Base-by-base conservation (phyloP, 1,140 invertebrate species). In the Epicauta chinensis region DNA sequence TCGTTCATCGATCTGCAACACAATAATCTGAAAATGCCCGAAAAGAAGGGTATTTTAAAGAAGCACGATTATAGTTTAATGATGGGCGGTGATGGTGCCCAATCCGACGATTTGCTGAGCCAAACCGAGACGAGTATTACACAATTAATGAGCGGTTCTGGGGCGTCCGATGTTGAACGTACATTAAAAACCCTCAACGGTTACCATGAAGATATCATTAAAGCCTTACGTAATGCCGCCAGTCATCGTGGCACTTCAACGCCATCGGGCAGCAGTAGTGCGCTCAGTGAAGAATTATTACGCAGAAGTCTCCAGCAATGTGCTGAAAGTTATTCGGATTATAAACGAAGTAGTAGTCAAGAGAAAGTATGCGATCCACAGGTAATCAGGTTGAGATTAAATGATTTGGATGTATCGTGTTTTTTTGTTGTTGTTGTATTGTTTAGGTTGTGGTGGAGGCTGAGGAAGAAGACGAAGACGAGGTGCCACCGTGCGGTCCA, bases 181-280 rank as follows among this genome's bases (percentile, higher is more conserved):
- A 90, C 82, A 2, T 73, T 93, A 7, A 90, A 91, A 73, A 90
- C 67, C 6, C 73, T 95, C 5, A 93, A 93, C 73, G 91, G 91
- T 2, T 96, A 95, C 69, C 91, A 93, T 64, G 91, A 93, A 60
- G 89, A 93, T 60, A 89, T 96, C 58, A 75, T 96, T 38, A 89
- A 92, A 66, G 90, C 89, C 7, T 66, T 96, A 57, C 81, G 89
- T 37, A 87, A 81, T 51, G 90, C 89, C 1, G 87, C 87, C 11
- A 79, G 76, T 2, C 86, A 89, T 60, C 78, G 84, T 4, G 80
- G 82, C 5, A 78, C 73, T 3, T 71, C 74, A 29, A 78, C 79
- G 6, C 77, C 81, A 9, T 77, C 81, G 13, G 77, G 78, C 31
- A 82, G 78, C 53, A 76, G 72, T 37, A 77, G 75, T 39, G 73